A percentile compares a stretch with the other conserved stretches of the same genome.
Conservation (phyloP, 2,797 vertebrate genomes). For the Anas acuta region DNA sequence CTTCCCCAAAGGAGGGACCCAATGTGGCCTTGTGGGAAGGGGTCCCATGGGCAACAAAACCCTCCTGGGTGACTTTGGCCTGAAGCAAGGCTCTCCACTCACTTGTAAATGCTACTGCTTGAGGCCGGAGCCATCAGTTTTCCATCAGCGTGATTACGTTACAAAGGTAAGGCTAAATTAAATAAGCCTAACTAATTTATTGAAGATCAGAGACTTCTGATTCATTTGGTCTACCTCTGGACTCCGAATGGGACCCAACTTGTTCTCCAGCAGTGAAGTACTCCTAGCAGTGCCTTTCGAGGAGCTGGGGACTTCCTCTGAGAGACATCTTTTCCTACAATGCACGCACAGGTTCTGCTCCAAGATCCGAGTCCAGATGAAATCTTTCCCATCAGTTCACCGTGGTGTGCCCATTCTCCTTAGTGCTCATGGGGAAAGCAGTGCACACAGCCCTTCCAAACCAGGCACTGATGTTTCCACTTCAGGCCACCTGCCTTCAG, state of each 20-base stretch:
- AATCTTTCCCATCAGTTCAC: background rate
- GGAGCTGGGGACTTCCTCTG: background rate
- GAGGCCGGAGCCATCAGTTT: constrained; percentile 10
- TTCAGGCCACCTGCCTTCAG: background rate
- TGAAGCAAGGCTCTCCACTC: constrained; percentile 26
- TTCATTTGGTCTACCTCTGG: background rate
- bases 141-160: background rate
- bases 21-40: background rate
- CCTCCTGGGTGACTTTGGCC: constrained; percentile 20
- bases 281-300: background rate
- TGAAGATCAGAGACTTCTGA: background rate
- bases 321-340: background rate
- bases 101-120: constrained; percentile 32
- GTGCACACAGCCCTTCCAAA: background rate
- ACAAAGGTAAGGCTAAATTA: background rate
- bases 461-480: background rate
- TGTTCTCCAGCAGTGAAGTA: background rate
- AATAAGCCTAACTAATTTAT: background rate
- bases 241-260: background rate
- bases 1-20: background rate
- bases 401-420: background rate
- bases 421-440: background rate
- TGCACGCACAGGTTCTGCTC: background rate
- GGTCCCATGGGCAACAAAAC: constrained; percentile 36
- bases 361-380: background rate